Conservation (phyloP, 1,140 invertebrate species). For the Drosophila lowei region DNA sequence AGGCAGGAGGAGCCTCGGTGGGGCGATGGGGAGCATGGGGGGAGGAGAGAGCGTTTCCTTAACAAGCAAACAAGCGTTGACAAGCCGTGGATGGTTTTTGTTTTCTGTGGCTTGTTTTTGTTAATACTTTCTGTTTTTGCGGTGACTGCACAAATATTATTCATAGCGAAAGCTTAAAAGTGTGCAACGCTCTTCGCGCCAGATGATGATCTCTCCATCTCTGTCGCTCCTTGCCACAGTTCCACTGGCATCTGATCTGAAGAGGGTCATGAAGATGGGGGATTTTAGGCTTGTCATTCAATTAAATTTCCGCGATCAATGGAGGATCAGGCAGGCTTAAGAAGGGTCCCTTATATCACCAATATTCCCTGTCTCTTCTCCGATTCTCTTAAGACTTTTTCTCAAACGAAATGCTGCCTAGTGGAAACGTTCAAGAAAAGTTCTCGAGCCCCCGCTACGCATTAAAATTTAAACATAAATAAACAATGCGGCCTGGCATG, state of each 20-base stretch:
- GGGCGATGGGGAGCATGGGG: too few species aligned
- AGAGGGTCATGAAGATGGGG: too few species aligned
- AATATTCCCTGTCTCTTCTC: neutral
- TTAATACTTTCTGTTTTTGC: constrained; percentile 57
- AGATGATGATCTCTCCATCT: constrained; percentile 3
- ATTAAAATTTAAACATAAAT: constrained; percentile 53
- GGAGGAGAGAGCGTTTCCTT: constrained; percentile 29
- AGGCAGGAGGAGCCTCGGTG: neutral
- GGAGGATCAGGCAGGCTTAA: too few species aligned
- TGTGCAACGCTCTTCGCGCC: constrained; percentile 15
- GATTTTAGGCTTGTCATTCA: too few species aligned
- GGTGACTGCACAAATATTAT: constrained; percentile 66
- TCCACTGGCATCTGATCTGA: neutral
- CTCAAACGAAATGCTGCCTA: neutral
- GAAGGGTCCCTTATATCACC: too few species aligned
- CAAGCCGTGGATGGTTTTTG: constrained; percentile 42
- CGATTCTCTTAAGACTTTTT: constrained; percentile 4
- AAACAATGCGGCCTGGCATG: constrained; percentile 15
- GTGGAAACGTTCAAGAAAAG: constrained; percentile 5
- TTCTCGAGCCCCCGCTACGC: neutral
- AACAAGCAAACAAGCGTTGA: constrained; percentile 65
- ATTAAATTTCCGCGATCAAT: neutral
- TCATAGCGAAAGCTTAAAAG: constrained; percentile 60
- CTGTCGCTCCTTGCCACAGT: neutral
- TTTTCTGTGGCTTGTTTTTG: constrained; percentile 57